These are phyloP conservation scores for Stratiomys singularior DNA, from an alignment of 2,888 invertebrate genomes.

Conservation along the genomic window DNA sequence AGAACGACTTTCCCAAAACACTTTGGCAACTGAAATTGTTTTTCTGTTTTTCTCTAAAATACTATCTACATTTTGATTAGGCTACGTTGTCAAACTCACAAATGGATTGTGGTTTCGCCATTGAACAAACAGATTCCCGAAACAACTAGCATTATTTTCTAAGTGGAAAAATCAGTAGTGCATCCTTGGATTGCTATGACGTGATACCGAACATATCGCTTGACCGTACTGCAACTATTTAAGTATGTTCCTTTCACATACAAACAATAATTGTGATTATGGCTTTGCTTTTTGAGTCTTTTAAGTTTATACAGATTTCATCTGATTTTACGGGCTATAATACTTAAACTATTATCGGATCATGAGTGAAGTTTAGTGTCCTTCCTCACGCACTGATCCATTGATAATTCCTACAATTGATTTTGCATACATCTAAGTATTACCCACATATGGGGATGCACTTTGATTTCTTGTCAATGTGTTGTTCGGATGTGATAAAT, in stretches of 20 bases:
- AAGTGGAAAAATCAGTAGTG: background rate
- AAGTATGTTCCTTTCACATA: background rate
- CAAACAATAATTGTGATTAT: constrained; percentile 32
- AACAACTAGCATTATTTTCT: no score
- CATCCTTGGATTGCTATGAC: background rate
- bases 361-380: background rate
- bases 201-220: background rate
- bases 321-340: background rate
- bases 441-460: constrained; percentile 46
- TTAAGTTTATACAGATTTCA: background rate
- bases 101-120: background rate
- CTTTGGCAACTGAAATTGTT: no score
- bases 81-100: background rate
- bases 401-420: background rate
- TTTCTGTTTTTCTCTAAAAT: background rate
- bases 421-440: constrained; percentile 31
- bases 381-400: background rate
- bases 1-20: no score
- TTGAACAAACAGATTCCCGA: background rate
- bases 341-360: background rate
- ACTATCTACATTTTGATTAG: constrained; percentile 36
- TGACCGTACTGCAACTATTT: background rate
- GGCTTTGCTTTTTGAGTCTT: constrained; percentile 30
- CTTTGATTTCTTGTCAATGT: constrained; percentile 61
- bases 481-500: constrained; percentile 61